Evolutionary conservation across 2,113 vertebrate genomes (phyloP).

Genomic region (Xenopus tropicalis): UCB_Xtro_10.0 CM004445.2:40463001-40463500

Average conservation of each 20-base stretch:
- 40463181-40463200: conserved; percentile 76
- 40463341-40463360: conserved; percentile 84
- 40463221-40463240: conserved; percentile 75
- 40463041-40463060: conserved; percentile 79
- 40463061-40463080: conserved; percentile 79
- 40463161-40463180: conserved; percentile 80
- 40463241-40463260: conserved; percentile 66
- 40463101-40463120: conserved; percentile 73
- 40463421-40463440: no score
- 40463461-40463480: no score
- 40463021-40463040: conserved; percentile 62
- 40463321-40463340: conserved; percentile 80
- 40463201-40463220: conserved; percentile 78
- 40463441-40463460: no score
- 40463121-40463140: conserved; percentile 68
- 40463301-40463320: conserved; percentile 76
- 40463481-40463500: no score
- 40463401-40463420: no score
- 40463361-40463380: not conserved
- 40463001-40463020: not conserved
- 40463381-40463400: no score
- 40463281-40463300: conserved; percentile 49
- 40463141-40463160: conserved; percentile 77
- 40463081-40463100: conserved; percentile 81
- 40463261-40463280: conserved; percentile 61